A percentile compares a stretch with the other conserved stretches of the same genome.
Evolutionary conservation across 2,888 invertebrate genomes (phyloP).

Genomic region (Tortrix viridana): DNA sequence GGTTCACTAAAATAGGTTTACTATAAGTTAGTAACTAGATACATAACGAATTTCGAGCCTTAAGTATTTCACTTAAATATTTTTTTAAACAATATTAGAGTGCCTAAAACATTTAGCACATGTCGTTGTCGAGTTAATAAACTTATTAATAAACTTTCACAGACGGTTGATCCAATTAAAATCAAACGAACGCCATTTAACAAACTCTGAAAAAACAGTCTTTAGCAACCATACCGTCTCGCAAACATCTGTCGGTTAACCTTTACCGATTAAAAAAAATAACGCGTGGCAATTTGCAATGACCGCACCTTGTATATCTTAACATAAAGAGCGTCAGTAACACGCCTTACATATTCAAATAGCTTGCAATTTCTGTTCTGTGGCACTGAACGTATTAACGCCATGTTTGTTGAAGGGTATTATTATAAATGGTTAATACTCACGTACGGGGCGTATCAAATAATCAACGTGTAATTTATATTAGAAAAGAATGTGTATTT

Average conservation of each 20-base stretch:
- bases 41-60: no score
- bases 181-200: not conserved
- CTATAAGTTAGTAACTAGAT: no score
- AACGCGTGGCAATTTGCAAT: constrained; percentile 38
- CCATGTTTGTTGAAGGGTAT: constrained; percentile 40
- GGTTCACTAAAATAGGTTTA: no score
- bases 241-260: constrained; percentile 66
- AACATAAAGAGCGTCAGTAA: not conserved
- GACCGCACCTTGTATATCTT: constrained; percentile 54
- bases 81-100: no score
- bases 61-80: no score
- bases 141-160: not conserved
- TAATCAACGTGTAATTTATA: constrained; percentile 37
- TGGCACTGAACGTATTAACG: not conserved
- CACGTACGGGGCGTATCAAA: constrained; percentile 55
- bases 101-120: no score
- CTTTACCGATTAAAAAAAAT: constrained; percentile 49
- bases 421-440: constrained; percentile 47
- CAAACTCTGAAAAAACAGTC: constrained; percentile 14
- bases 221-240: constrained; percentile 42
- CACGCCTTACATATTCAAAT: no score
- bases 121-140: no score
- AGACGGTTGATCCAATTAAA: constrained; percentile 40
- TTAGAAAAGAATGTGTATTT: not conserved
- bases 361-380: no score